phyloP scores from a whole-genome alignment of 2,888 invertebrate genomes.

The Apamea sordens region DNA sequence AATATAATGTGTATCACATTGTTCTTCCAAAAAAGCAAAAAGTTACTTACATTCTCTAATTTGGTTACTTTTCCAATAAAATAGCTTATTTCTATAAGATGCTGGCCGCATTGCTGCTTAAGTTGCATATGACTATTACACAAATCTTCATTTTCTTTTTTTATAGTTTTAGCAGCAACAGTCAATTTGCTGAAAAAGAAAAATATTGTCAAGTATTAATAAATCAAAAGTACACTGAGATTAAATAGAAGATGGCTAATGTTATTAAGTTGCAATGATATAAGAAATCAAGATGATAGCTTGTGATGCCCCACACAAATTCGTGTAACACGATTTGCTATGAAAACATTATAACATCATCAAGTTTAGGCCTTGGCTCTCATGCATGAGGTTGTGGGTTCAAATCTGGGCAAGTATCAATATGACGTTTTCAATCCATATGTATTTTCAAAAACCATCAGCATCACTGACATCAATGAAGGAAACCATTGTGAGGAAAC shows the following conservation, averaged over 20 bases:
- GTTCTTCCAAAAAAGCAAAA: not conserved
- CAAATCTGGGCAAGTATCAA: not conserved
- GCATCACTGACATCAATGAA: not conserved
- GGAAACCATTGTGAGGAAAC: not conserved
- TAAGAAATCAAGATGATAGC: not conserved
- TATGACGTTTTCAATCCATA: not conserved
- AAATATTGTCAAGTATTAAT: not conserved
- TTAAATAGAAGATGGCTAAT: not conserved
- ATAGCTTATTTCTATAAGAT: constrained; percentile 76
- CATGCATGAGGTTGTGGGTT: not conserved
- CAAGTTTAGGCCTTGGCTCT: not conserved
- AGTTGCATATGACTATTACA: constrained; percentile 66
- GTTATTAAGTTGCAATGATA: not conserved
- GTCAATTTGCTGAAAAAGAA: constrained; percentile 43
- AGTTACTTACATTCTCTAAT: constrained; percentile 76
- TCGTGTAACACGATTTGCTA: not conserved
- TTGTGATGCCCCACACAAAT: not conserved
- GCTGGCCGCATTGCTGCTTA: constrained; percentile 72
- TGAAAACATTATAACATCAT: not conserved
- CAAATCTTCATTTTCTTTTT: constrained; percentile 41
- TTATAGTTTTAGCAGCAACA: constrained; percentile 3
- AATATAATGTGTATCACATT: too few relatives aligned
- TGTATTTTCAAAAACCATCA: not conserved
- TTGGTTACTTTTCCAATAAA: constrained; percentile 72
- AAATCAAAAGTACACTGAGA: not conserved